Evolutionary conservation across 2,797 vertebrate genomes (phyloP), one percentile per base, ranked within the genome.

Genomic region (Odontamblyopus lacepedii): DNA sequence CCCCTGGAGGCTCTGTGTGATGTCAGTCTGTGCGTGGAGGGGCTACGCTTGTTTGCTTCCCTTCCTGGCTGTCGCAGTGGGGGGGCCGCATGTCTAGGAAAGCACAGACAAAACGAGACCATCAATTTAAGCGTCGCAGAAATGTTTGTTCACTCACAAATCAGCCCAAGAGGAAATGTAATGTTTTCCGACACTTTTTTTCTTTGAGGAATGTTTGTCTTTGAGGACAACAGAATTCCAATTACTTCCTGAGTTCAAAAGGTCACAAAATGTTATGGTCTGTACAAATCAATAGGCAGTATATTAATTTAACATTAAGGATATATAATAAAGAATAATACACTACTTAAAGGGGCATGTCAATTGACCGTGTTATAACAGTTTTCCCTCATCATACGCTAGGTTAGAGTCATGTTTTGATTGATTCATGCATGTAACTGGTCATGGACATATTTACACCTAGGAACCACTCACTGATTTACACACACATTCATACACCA

Each of bases 51-150:
- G 83, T 89, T 89, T 89, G 83, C 85, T 87, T 86, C 81, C 83
- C 86, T 60, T 70, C 71, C 78, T 35, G 69, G 71, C 75, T 78
- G 68, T 79, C 85, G 30, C 91, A 85, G 85, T 82, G n/a, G 78
- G 84, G 68, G 61, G 59, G 67, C 82, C 72, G 72, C 86, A 74
- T 67, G 79, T 88, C 70, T 67, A 35, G 75, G 75, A 84, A 88
- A 87, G 79, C 73, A 81, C 62, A 67, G n/a, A 50, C 75, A 79
- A 87, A 88, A 83, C 79, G 74, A 89, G 88, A 83, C 84, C 83
- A 87, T 88, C 75, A 85, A 73, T 89, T 90, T 77, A 70, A 76
- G 75, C 85, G 86, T 87, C 78, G 83, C 61, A 67, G 64, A 82
- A 82, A 75, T 87, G 80, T 84, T 87, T 84, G 74, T 87, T 89